A percentile compares a stretch with the other conserved stretches of the same genome.
These are phyloP conservation scores for Gymnoscelis rufifasciata DNA, from an alignment of 2,888 invertebrate genomes.

Conservation along the genomic window DNA sequence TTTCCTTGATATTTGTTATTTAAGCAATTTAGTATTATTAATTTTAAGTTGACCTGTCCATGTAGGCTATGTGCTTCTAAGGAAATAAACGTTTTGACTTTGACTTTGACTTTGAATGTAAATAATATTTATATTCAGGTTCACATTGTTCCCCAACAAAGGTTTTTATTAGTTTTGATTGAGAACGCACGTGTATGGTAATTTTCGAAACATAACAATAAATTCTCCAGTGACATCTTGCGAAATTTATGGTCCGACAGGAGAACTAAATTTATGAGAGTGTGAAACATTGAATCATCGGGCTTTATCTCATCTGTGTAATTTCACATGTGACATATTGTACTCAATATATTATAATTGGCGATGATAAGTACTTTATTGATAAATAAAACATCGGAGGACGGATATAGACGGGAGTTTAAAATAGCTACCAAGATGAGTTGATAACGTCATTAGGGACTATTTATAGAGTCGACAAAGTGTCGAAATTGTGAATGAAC, in stretches of 20 bases:
- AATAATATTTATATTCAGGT: too few relatives aligned
- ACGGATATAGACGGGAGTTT: constrained; percentile 45
- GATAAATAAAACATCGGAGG: constrained; percentile 16
- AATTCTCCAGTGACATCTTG: constrained; percentile 1
- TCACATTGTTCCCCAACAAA: too few relatives aligned
- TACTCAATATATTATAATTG: background rate
- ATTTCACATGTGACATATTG: background rate
- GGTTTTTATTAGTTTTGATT: background rate
- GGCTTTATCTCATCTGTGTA: constrained; percentile 3
- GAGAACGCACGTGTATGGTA: background rate
- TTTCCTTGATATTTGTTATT: too few relatives aligned
- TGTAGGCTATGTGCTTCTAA: too few relatives aligned
- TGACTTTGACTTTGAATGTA: too few relatives aligned
- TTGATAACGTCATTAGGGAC: constrained; percentile 56
- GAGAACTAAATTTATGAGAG: constrained; percentile 1
- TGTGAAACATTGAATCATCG: constrained; percentile 1
- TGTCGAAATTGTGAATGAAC: constrained; percentile 71
- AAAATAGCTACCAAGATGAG: constrained; percentile 53
- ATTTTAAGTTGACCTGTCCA: too few relatives aligned
- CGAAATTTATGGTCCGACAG: constrained; percentile 4
- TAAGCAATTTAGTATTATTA: too few relatives aligned
- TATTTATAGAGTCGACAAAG: constrained; percentile 67
- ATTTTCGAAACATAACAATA: constrained; percentile 2
- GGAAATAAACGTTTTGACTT: too few relatives aligned
- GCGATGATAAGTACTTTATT: background rate